Percentiles rank a stretch among this genome's conserved stretches.
phyloP scores from a whole-genome alignment of 1,140 invertebrate genomes.

The Eriosoma lanigerum region DNA sequence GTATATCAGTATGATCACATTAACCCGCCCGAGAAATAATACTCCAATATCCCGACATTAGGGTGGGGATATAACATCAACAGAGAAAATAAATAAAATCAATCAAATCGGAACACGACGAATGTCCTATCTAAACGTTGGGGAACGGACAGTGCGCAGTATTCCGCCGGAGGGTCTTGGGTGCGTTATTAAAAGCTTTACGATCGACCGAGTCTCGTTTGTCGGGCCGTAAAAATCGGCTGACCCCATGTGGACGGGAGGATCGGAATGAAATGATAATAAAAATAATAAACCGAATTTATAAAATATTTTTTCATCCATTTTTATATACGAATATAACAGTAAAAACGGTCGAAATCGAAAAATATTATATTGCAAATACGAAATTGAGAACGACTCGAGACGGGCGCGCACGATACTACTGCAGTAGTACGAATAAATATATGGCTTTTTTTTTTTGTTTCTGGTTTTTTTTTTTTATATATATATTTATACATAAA shows the following conservation, averaged over 20 bases:
- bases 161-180: conserved; percentile 7
- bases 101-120: conserved; percentile 33
- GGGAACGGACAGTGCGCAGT: not conserved
- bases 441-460: conserved; percentile 13
- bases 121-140: not conserved
- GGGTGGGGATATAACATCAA: not conserved
- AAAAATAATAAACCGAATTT: conserved; percentile 52
- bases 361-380: conserved; percentile 46
- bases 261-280: conserved; percentile 28
- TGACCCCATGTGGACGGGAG: not conserved
- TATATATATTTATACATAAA: not conserved
- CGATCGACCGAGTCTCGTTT: conserved; percentile 46
- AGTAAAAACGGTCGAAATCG: conserved; percentile 36
- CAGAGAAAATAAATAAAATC: not conserved
- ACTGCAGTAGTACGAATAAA: conserved; percentile 11
- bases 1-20: no score
- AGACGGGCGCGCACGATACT: not conserved
- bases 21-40: conserved; percentile 1
- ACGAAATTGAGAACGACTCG: conserved; percentile 32
- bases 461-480: conserved; percentile 31
- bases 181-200: conserved; percentile 51
- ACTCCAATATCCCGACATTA: not conserved
- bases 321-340: conserved; percentile 22
- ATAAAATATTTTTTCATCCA: conserved; percentile 27
- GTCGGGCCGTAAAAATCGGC: conserved; percentile 48